A percentile compares a stretch with the other conserved stretches of the same genome.
These are phyloP conservation scores for Osmoderma eremita DNA, from an alignment of 2,888 invertebrate genomes.

Conservation along the genomic window DNA sequence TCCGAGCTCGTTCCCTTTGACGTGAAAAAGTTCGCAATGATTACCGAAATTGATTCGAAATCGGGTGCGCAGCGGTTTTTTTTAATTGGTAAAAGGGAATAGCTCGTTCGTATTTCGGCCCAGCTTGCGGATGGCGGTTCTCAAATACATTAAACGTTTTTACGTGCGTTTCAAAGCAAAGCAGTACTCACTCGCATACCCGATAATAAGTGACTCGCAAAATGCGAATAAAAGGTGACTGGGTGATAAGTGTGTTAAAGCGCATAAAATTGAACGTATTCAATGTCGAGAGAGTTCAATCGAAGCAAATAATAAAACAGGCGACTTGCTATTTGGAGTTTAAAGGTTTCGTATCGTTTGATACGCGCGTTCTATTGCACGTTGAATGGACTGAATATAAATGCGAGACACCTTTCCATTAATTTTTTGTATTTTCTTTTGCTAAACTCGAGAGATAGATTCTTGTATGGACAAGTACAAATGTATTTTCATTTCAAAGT, in stretches of 20 bases:
- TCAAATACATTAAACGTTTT: constrained; percentile 12
- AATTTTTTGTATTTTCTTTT: too few relatives aligned
- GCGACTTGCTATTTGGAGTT: too few relatives aligned
- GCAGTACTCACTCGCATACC: not conserved
- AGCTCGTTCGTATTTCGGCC: not conserved
- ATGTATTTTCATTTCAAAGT: too few relatives aligned
- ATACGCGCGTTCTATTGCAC: too few relatives aligned
- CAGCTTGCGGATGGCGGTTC: not conserved
- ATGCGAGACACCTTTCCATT: too few relatives aligned
- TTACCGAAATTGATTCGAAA: constrained; percentile 30
- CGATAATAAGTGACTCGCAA: not conserved
- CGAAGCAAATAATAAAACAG: too few relatives aligned
- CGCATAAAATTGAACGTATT: too few relatives aligned
- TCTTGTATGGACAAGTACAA: too few relatives aligned
- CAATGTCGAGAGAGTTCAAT: too few relatives aligned
- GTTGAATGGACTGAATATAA: too few relatives aligned
- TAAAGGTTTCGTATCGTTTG: too few relatives aligned
- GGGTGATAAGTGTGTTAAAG: not conserved
- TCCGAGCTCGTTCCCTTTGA: constrained; percentile 15
- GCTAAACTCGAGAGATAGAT: too few relatives aligned
- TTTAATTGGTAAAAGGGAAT: constrained; percentile 21
- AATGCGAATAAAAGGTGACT: not conserved
- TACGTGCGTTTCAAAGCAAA: constrained; percentile 16
- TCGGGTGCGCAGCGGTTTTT: constrained; percentile 5
- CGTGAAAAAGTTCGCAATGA: constrained; percentile 20